Percentiles rank a stretch among this genome's conserved stretches.
These are phyloP conservation scores for Irena cyanogastra DNA, from an alignment of 2,113 vertebrate genomes.

Conservation along the genomic window DNA sequence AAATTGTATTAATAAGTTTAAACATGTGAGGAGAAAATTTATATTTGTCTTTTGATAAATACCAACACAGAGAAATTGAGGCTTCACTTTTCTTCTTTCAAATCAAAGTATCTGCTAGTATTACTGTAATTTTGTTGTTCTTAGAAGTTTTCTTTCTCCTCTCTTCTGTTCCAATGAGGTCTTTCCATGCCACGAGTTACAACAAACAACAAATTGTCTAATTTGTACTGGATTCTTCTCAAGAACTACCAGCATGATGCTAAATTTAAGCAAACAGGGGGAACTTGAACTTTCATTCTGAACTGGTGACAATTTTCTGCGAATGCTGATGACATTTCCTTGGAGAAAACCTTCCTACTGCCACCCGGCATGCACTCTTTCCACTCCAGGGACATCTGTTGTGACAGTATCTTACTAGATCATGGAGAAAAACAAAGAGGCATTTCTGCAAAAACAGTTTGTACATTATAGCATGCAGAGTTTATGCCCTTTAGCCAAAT, in stretches of 20 bases:
- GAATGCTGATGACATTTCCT: constrained; percentile 19
- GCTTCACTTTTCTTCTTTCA: not conserved
- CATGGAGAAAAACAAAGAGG: not conserved
- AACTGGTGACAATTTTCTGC: constrained; percentile 29
- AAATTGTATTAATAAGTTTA: not conserved
- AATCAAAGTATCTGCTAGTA: not conserved
- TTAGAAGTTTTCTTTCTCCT: not conserved
- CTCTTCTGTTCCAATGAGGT: not conserved
- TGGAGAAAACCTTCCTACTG: not conserved
- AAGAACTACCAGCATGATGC: not conserved
- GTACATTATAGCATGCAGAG: fast-evolving
- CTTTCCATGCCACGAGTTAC: not conserved
- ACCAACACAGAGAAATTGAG: not conserved
- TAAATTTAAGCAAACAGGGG: not conserved
- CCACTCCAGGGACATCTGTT: not conserved
- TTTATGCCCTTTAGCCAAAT: not conserved
- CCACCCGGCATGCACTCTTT: not conserved
- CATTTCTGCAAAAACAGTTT: not conserved
- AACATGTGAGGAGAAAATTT: not conserved
- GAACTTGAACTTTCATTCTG: constrained; percentile 34
- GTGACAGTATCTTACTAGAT: not conserved
- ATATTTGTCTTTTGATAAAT: not conserved
- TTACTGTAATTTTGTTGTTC: not conserved
- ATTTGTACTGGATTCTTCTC: not conserved
- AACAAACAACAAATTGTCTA: not conserved